Base-by-base conservation (phyloP, 1,140 invertebrate genomes). In the Drosophila sproati region DNA sequence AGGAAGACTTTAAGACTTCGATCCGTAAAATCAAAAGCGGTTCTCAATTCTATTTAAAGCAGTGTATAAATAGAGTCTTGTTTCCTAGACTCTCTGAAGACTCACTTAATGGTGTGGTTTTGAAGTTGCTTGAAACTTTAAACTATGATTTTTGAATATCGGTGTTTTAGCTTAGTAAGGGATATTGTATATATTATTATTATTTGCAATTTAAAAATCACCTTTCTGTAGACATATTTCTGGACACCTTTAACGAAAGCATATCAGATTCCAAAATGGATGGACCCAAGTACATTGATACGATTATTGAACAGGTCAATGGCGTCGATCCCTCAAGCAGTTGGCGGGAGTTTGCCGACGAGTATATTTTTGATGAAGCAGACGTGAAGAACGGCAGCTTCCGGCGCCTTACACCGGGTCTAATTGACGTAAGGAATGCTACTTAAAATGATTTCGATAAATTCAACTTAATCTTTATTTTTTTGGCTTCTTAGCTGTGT, bases 191-290 rank as follows among this genome's bases (percentile, higher is more conserved):
- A 20, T 20, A 20, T 20, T 20, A 20, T 20, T 20, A 20, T 20
- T 20, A 20, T 20, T 20, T 20, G 20, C 20, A 20, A 20, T 20
- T 5, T 10, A 52, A 41, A 5, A 8, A 10, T 8, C 2, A 41
- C 8, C n/a, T 8, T 3, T 1, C 73, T 52, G 1, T 47, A 92
- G 91, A 92, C 41, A 80, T 92, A 3, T 92, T 79, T 32, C 68
- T 85, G 31, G 90, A 91, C 12, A 77, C 61, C n/a, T 92, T 92
- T 3, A 92, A 92, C 10, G 91, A 91, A 29, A 91, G 77, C 3
- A 79, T 80, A 6, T 45, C 73, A 43, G 90, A 92, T 52, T 77
- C 80, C n/a, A 54, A 78, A 37, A 71, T 92, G 52, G 77, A 47
- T 4, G 91, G 79, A 0, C 39, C 54, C 1, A 80, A 82, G 43